phyloP scores from a whole-genome alignment of 2,888 invertebrate genomes.

The Neoascia interrupta region DNA sequence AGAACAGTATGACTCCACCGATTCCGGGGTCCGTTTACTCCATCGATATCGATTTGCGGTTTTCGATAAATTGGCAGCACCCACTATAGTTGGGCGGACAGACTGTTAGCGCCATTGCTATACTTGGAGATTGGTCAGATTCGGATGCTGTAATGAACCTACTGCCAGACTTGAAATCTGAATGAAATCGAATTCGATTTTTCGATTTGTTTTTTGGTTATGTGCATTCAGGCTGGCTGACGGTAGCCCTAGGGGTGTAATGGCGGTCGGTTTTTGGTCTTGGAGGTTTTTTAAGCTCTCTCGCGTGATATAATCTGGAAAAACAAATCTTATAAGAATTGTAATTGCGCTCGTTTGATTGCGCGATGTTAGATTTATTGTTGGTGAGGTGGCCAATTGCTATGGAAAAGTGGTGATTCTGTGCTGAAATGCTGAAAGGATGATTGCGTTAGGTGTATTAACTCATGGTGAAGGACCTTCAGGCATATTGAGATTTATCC shows the following conservation, averaged over 20 bases:
- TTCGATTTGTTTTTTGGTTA: too few relatives aligned
- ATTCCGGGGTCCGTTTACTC: conserved; percentile 36
- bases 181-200: conserved; percentile 61
- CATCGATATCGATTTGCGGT: conserved; percentile 55
- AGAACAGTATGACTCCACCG: too few relatives aligned
- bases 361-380: conserved; percentile 64
- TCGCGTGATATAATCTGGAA: conserved; percentile 50
- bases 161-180: conserved; percentile 37
- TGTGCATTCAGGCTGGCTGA: conserved; percentile 61
- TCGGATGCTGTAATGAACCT: too few relatives aligned
- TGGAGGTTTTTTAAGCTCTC: conserved; percentile 12
- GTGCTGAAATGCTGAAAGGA: too few relatives aligned
- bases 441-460: too few relatives aligned
- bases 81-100: too few relatives aligned
- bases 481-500: too few relatives aligned
- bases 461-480: too few relatives aligned
- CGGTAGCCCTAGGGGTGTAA: conserved; percentile 65
- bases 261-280: too few relatives aligned
- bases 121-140: conserved; percentile 37
- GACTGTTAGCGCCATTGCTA: conserved; percentile 61
- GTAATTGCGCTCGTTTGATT: conserved; percentile 67
- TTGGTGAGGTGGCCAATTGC: conserved; percentile 64
- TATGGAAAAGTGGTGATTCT: conserved; percentile 36
- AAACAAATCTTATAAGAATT: conserved; percentile 54
- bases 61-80: conserved; percentile 62